These are phyloP conservation scores for Colaptes auratus DNA, from an alignment of 2,113 vertebrate species.

Conservation along the genomic window DNA sequence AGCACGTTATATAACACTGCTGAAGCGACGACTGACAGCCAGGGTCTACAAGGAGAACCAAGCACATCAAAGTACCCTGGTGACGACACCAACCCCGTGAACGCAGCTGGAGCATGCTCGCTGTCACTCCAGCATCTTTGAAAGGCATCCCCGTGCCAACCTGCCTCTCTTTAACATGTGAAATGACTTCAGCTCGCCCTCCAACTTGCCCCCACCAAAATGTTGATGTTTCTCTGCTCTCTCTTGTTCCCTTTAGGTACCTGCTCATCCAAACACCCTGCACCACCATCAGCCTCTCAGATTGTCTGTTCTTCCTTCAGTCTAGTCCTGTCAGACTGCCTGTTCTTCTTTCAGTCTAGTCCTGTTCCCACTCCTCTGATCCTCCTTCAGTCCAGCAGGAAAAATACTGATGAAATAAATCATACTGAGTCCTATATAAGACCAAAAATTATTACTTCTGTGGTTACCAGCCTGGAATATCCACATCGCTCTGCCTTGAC, in stretches of 20 bases:
- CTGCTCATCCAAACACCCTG: rapidly evolving
- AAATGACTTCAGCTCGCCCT: neutral
- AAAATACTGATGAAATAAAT: neutral
- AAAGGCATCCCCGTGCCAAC: neutral
- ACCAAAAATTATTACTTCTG: neutral
- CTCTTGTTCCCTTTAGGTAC: neutral
- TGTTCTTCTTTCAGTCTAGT: neutral
- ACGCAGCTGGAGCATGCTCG: neutral
- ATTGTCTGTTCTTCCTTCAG: neutral
- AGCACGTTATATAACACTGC: neutral
- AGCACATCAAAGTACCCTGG: neutral
- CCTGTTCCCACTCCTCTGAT: neutral
- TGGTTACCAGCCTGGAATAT: neutral
- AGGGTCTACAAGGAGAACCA: neutral
- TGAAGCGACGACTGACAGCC: neutral
- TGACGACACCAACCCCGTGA: neutral
- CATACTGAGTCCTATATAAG: neutral
- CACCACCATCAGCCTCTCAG: rapidly evolving
- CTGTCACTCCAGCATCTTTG: neutral
- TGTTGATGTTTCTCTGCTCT: neutral
- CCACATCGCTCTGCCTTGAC: constrained; percentile 18
- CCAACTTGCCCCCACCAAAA: rapidly evolving
- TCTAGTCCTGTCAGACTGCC: neutral
- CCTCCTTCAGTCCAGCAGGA: neutral
- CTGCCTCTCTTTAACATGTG: neutral